Evolutionary conservation across 2,797 vertebrate species (phyloP), one percentile per base, ranked within the genome.

Genomic region (Merluccius polli): DNA sequence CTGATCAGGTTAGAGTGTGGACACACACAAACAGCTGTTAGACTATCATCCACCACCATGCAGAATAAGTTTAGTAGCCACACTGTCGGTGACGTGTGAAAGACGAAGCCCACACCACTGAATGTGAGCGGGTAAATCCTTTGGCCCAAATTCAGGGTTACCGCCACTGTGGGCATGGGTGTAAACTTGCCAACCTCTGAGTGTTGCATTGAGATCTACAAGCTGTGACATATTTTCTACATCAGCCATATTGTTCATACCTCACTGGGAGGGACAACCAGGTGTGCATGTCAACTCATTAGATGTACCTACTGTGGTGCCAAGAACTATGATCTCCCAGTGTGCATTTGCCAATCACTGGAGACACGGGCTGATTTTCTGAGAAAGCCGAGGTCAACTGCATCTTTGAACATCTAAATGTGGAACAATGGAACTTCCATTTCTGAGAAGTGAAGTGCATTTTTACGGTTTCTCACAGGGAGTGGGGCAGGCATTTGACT

Each of bases 1-100:
- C 77, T 76, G 86, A 91, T 93, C 88, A 91, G 87, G 84, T 93
- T 92, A 91, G 90, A 90, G 90, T 86, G 89, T 87, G 89, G 91
- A 90, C 48, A 72, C 75, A 81, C 75, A 77, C 89, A 38, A 89
- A 87, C 93, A 93, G 90, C 93, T 92, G 93, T 73, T 85, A 82
- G 77, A 79, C 78, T 48, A 65, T 80, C 69, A 72, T 16, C 63
- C 74, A 27, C 71, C 67, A 78, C 68, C 63, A 68, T 21, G 79
- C 81, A 88, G 71, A 67, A 87, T 81, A 81, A 68, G 75, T 24
- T 44, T 30, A 77, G 29, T 18, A 67, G 30, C 32, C 15, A 63
- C 52, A 63, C 74, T 75, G 81, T 70, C 83, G 67, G 65, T 44
- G 44, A 10, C 68, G 41, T 59, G 77, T 74, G 31, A 73, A 59